A percentile compares a stretch with the other conserved stretches of the same genome.
Conservation (phyloP, 2,888 invertebrate species). For the Boloria selene region DNA sequence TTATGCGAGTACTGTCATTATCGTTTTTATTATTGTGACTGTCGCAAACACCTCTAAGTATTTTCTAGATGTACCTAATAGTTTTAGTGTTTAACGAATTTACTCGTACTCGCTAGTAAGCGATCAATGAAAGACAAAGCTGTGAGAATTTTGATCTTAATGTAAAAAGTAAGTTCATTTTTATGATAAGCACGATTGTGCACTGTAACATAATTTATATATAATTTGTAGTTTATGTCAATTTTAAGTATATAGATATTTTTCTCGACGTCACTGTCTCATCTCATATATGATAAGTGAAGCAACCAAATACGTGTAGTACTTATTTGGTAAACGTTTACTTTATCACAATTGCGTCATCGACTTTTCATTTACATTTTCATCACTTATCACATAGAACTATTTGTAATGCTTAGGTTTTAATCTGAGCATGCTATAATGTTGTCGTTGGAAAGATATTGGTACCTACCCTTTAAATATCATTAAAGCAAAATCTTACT, state of each 20-base stretch:
- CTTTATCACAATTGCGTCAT: not conserved
- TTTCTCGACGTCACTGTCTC: conserved; percentile 20
- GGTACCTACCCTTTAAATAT: not conserved
- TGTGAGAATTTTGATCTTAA: conserved; percentile 80
- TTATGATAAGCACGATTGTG: conserved; percentile 64
- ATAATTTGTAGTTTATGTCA: conserved; percentile 27
- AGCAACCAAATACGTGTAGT: not conserved
- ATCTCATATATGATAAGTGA: conserved; percentile 13
- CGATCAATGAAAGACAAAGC: conserved; percentile 83
- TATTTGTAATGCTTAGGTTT: conserved; percentile 6
- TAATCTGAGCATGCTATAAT: conserved; percentile 1
- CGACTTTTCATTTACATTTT: not conserved
- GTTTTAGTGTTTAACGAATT: conserved; percentile 77
- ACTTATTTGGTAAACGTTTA: conserved; percentile 7
- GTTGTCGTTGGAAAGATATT: not conserved
- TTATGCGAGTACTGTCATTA: conserved; percentile 24
- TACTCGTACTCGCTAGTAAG: conserved; percentile 75
- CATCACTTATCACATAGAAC: not conserved
- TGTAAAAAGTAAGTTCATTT: conserved; percentile 79
- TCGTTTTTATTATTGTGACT: conserved; percentile 40
- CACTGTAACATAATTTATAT: conserved; percentile 36
- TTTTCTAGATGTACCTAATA: conserved; percentile 63
- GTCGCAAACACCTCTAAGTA: conserved; percentile 47
- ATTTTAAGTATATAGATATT: conserved; percentile 37
- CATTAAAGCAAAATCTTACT: not conserved